Base-by-base conservation (phyloP, 2,888 invertebrate species). In the Tiphia femorata region DNA sequence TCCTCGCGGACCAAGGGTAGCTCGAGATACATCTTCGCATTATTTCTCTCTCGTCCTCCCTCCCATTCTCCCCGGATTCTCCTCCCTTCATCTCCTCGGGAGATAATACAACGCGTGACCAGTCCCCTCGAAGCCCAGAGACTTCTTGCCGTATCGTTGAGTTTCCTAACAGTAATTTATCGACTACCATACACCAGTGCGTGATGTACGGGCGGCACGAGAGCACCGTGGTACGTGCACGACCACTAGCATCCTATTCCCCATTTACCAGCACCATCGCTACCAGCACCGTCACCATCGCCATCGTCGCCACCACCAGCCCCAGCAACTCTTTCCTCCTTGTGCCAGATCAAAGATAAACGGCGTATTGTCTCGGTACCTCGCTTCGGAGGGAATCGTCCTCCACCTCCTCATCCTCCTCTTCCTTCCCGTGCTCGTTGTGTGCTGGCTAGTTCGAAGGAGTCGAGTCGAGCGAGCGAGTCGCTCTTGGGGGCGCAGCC, bases 321-420 rank as follows among this genome's bases (percentile, higher is more conserved):
- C n/a, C n/a, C n/a, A n/a, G n/a, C n/a, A n/a, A 48, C 54, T 60
- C 70, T 69, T 60, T 48, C 47, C 57, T 61, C 43, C 59, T 57
- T 42, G 48, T 51, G 56, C 44, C 68, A 58, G 71, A 69, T 69
- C 71, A 60, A 54, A 70, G 69, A 70, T 70, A 68, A 70, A 70
- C 71, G 71, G 60, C 60, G 69, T 60, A 70, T 70, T 70, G 69
- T 70, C 64, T 70, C 67, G 54, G 56, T 58, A 48, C 38, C 41
- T 43, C 42, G 29, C 56, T 17, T 56, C 53, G 49, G 56, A 46
- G 59, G 64, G 64, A 54, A 68, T 70, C 64, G 64, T 40, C 30
- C 67, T 50, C 56, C 62, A 54, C 58, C 50, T 64, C 52, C n/a
- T n/a, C n/a, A n/a, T n/a, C n/a, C n/a, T n/a, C n/a, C n/a, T n/a